Evolutionary conservation across 2,888 invertebrate species (phyloP).

Genomic region (Coecobrya sp.): DNA sequence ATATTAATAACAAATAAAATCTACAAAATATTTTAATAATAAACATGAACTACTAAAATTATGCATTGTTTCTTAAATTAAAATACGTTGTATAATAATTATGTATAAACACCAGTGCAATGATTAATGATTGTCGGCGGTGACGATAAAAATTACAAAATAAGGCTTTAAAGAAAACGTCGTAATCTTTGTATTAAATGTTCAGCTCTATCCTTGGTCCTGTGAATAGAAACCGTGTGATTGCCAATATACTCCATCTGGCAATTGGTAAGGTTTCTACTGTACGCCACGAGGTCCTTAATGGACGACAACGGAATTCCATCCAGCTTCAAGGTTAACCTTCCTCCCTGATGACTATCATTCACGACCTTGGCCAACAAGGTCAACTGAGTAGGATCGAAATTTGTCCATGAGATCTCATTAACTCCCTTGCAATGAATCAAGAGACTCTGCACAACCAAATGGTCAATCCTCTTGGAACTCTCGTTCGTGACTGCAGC

Average conservation of each 20-base stretch:
- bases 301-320: conserved; percentile 80
- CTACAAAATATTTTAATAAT: not conserved
- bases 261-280: conserved; percentile 78
- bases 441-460: conserved; percentile 80
- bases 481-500: conserved; percentile 81
- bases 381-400: conserved; percentile 82
- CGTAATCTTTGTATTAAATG: conserved; percentile 84
- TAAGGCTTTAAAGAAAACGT: conserved; percentile 80
- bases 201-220: conserved; percentile 83
- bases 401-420: conserved; percentile 85
- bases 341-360: conserved; percentile 76
- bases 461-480: conserved; percentile 82
- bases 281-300: conserved; percentile 81
- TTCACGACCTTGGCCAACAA: conserved; percentile 81
- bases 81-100: not conserved
- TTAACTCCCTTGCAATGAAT: conserved; percentile 82
- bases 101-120: conserved; percentile 29
- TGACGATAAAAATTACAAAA: not conserved
- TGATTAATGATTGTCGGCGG: not conserved
- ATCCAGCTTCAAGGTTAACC: conserved; percentile 80
- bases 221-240: conserved; percentile 80
- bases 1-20: not conserved
- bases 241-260: conserved; percentile 84
- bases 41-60: conserved; percentile 10
- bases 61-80: not conserved